Evolutionary conservation across 2,797 vertebrate genomes (phyloP), one percentile per base, ranked within the genome.

Genomic region (Taeniopygia guttata): DNA sequence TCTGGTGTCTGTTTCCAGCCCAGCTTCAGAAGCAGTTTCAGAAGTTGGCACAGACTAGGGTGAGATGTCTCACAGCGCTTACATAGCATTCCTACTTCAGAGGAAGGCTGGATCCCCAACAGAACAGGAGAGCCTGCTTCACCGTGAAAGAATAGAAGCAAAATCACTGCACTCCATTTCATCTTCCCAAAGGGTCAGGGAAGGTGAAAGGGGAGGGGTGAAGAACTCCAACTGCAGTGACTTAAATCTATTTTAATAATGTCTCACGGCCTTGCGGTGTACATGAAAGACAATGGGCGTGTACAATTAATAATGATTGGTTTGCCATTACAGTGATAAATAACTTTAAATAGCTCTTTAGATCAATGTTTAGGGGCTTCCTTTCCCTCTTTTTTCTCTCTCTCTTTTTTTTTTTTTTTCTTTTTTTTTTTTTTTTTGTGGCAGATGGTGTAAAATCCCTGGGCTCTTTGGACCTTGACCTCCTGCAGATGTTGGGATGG

Each of bases 391-490:
- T 64, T 64, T 62, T n/a, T 45, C 8, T 48, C 4, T 55, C 30
- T 36, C 16, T 43, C 69, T 69, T 40, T 64, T 52, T 58, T 55
- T 38, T 38, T 38, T 38, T 38, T 38, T 45, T 16, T 36, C 14
- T 49, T 54, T n/a, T 58, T 36, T 55, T 67, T 74, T 95, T 88
- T 79, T 77, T 76, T 89, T 93, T 98, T 98, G 96, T 97, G 97
- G 98, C 99, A 99, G 99, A 99, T 99, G 99, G 99, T 97, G 95
- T 75, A 96, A 98, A 98, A 98, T 98, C 97, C 97, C 86, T 96
- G 96, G 94, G 96, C 97, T 96, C 96, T 96, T 93, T 92, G 95
- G 96, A 97, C 97, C 97, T 96, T 98, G 98, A 98, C 98, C 98
- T 98, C 98, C 98, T 97, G 97, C 98, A 99, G 98, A 99, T 99